phyloP scores from a whole-genome alignment of 2,113 vertebrate species.

The Mus spicilegus region DNA sequence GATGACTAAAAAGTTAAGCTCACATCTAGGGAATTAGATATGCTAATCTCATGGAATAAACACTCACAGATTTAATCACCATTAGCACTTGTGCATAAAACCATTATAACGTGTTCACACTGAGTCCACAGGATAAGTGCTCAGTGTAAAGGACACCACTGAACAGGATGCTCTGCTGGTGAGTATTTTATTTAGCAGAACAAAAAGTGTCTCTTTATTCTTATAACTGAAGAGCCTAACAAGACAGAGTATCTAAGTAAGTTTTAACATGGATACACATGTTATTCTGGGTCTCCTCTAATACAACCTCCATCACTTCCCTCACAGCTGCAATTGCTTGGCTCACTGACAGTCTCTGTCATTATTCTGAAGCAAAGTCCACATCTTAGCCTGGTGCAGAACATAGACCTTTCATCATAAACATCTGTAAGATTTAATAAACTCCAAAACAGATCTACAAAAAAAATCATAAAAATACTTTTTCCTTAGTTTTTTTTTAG shows the following conservation, averaged over 20 bases:
- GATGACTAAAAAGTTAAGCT: constrained; percentile 55
- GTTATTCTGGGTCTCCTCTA: neutral
- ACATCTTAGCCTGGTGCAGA: constrained; percentile 45
- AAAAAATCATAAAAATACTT: constrained; percentile 42
- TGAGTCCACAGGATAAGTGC: constrained; percentile 22
- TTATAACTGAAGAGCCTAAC: constrained; percentile 16
- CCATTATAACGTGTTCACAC: constrained; percentile 32
- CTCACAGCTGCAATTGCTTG: neutral
- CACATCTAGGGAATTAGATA: constrained; percentile 54
- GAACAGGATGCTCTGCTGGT: constrained; percentile 18
- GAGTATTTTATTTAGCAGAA: constrained; percentile 41
- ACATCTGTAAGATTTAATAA: constrained; percentile 51
- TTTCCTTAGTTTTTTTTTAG: constrained; percentile 39
- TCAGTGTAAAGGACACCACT: neutral
- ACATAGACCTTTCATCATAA: constrained; percentile 35
- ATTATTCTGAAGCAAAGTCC: neutral
- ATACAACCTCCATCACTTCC: neutral
- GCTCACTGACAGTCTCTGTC: neutral
- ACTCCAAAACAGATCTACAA: constrained; percentile 39
- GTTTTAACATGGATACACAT: constrained; percentile 28
- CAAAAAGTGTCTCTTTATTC: constrained; percentile 44
- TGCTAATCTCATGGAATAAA: constrained; percentile 48
- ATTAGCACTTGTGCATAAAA: constrained; percentile 44
- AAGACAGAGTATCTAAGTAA: neutral
- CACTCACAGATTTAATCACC: constrained; percentile 24